These are phyloP conservation scores for Oithona nana DNA, from an alignment of 2,888 invertebrate species.

Conservation along the genomic window DNA sequence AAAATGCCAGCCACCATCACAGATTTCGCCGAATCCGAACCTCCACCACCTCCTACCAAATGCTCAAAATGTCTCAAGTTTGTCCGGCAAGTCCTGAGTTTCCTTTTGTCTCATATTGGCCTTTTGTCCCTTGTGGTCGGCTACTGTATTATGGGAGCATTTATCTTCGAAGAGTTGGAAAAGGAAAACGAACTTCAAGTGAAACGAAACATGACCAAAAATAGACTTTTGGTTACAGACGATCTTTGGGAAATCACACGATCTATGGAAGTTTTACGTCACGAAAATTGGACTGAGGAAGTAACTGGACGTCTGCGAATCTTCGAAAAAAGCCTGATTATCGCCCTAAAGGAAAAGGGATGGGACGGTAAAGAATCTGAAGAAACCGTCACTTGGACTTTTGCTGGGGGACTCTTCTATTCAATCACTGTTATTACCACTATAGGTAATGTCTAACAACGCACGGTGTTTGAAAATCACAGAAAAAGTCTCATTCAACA, in stretches of 20 bases:
- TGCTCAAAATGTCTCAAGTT: not conserved
- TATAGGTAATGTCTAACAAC: no score
- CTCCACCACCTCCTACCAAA: not conserved
- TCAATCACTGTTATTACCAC: conserved; percentile 91
- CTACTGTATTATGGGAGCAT: conserved; percentile 71
- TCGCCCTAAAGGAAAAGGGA: conserved; percentile 66
- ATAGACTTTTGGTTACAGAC: conserved; percentile 37
- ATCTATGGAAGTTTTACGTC: conserved; percentile 41
- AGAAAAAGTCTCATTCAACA: no score
- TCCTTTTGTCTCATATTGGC: conserved; percentile 69
- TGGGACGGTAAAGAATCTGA: conserved; percentile 56
- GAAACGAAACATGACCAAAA: conserved; percentile 48
- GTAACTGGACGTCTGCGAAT: conserved; percentile 38
- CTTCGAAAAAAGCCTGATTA: conserved; percentile 51
- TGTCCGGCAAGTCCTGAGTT: conserved; percentile 25
- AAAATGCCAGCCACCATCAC: no score
- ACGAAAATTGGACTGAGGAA: conserved; percentile 57
- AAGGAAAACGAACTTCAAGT: conserved; percentile 35
- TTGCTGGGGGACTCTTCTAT: conserved; percentile 64
- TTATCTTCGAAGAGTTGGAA: conserved; percentile 45
- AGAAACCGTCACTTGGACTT: conserved; percentile 28
- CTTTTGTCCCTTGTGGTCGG: conserved; percentile 68
- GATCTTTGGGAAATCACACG: conserved; percentile 6
- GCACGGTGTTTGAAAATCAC: no score
- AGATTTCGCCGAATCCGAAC: no score